Percentiles rank a stretch among this genome's conserved stretches.
phyloP scores from a whole-genome alignment of 2,888 invertebrate species.

The Cryptocephalus moraei region DNA sequence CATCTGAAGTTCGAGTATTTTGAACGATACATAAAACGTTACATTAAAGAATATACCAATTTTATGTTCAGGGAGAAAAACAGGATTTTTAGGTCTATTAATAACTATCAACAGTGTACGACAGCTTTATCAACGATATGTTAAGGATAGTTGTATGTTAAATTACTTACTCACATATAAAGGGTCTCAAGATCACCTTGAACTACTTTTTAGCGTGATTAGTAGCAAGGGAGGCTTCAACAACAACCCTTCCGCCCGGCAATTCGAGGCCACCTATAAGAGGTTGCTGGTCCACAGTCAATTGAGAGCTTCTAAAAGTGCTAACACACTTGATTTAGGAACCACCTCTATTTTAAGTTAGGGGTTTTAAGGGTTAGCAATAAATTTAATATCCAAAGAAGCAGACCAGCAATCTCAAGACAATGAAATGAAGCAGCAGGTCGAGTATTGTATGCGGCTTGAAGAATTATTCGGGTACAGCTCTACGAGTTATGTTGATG shows the following conservation, averaged over 20 bases:
- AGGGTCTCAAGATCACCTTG: conserved; percentile 5
- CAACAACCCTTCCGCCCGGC: conserved; percentile 8
- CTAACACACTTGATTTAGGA: too few relatives aligned
- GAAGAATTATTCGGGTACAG: too few relatives aligned
- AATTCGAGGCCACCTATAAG: conserved; percentile 7
- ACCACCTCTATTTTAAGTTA: too few relatives aligned
- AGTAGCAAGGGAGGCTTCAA: conserved; percentile 7
- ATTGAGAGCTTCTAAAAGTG: too few relatives aligned
- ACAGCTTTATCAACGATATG: conserved; percentile 5
- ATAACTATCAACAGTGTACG: conserved; percentile 7
- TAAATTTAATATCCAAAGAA: too few relatives aligned
- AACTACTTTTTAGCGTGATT: conserved; percentile 5
- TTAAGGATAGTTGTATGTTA: not conserved
- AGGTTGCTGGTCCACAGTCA: conserved; percentile 2
- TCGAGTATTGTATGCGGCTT: too few relatives aligned
- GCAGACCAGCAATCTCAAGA: too few relatives aligned
- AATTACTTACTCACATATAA: conserved; percentile 7
- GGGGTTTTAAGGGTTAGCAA: too few relatives aligned
- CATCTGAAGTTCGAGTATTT: not conserved
- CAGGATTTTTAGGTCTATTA: conserved; percentile 8
- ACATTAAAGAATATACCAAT: conserved; percentile 1
- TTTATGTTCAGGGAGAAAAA: conserved; percentile 4
- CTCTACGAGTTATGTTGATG: too few relatives aligned
- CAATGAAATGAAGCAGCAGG: too few relatives aligned
- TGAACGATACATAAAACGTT: conserved; percentile 2